A percentile compares a stretch with the other conserved stretches of the same genome.
These are phyloP conservation scores for Patella ulyssiponensis DNA, from an alignment of 2,888 invertebrate species.

Conservation along the genomic window DNA sequence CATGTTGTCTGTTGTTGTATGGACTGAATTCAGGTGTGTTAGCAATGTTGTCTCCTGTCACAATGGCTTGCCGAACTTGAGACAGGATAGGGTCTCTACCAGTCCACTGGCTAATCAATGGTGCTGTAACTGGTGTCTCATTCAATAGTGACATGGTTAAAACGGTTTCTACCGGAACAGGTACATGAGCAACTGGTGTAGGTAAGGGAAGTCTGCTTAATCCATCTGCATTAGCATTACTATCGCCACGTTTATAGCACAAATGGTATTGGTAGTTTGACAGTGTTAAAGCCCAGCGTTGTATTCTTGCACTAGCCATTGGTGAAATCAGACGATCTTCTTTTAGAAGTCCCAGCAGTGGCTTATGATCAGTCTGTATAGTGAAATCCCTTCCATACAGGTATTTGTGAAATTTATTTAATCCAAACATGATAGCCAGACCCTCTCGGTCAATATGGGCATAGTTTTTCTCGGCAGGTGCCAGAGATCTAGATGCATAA, in stretches of 20 bases:
- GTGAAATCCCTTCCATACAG: conserved; percentile 20
- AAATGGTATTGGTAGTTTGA: conserved; percentile 7
- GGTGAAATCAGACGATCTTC: conserved; percentile 1
- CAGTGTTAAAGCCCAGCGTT: conserved; percentile 22
- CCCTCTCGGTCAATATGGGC: background rate
- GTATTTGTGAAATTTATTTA: conserved; percentile 19
- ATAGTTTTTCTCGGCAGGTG: conserved; percentile 21
- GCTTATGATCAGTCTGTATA: conserved; percentile 18
- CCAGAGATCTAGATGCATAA: conserved; percentile 27
- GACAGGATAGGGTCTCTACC: conserved; percentile 12
- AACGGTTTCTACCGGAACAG: background rate
- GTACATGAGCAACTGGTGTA: background rate
- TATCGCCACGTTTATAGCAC: background rate
- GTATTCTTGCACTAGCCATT: conserved; percentile 16
- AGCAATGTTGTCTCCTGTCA: conserved; percentile 19
- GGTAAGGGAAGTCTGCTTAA: conserved; percentile 15
- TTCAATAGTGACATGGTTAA: conserved; percentile 2
- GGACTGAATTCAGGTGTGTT: background rate
- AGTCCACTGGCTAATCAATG: conserved; percentile 8
- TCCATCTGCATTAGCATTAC: conserved; percentile 14
- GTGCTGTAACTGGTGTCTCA: background rate
- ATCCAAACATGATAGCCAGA: too few relatives aligned
- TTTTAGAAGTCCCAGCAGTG: conserved; percentile 10
- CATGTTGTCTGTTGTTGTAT: conserved; percentile 5
- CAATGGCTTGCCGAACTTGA: conserved; percentile 17